Evolutionary conservation across 2,797 vertebrate species (phyloP).

Genomic region (Paratrypauchen microcephalus): DNA sequence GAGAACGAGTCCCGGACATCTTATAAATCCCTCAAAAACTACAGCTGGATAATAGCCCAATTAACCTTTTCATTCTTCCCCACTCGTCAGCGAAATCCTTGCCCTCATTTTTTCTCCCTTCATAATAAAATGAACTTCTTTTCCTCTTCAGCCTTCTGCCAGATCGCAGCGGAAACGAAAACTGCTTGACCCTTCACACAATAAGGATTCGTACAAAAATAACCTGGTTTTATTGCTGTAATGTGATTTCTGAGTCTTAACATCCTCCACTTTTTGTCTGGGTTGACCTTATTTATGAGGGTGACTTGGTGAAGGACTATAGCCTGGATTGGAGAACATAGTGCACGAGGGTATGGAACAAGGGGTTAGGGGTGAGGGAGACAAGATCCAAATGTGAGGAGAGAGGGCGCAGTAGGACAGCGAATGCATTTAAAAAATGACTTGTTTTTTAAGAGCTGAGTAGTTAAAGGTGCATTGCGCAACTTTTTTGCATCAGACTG

Average conservation of each 20-base stretch:
- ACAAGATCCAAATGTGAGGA: slow-evolving; percentile 42
- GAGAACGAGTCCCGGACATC: slow-evolving; percentile 67
- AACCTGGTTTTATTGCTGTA: slow-evolving; percentile 61
- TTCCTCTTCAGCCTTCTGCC: slow-evolving; percentile 39
- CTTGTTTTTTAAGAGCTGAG: not conserved
- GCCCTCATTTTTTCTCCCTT: slow-evolving; percentile 41
- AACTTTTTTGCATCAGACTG: too few species aligned
- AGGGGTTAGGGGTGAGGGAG: slow-evolving; percentile 53
- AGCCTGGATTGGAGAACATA: slow-evolving; percentile 45
- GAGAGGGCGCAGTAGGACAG: not conserved
- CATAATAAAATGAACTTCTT: slow-evolving; percentile 58
- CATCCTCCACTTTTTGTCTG: slow-evolving; percentile 52
- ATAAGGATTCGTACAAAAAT: slow-evolving; percentile 59
- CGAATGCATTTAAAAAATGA: not conserved
- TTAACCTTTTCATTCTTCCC: slow-evolving; percentile 83
- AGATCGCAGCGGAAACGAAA: slow-evolving; percentile 55
- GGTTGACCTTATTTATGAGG: slow-evolving; percentile 66
- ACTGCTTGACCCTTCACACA: slow-evolving; percentile 55
- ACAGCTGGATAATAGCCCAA: slow-evolving; percentile 81
- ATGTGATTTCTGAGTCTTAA: slow-evolving; percentile 52
- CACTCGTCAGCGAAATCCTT: slow-evolving; percentile 72
- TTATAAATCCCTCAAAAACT: slow-evolving; percentile 82
- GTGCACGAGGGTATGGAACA: slow-evolving; percentile 23
- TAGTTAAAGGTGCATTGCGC: not conserved
- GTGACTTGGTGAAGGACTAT: slow-evolving; percentile 45